Percentiles rank a stretch among this genome's conserved stretches.
phyloP scores from a whole-genome alignment of 1,140 invertebrate genomes.

The Drosophila equinoxialis region DNA sequence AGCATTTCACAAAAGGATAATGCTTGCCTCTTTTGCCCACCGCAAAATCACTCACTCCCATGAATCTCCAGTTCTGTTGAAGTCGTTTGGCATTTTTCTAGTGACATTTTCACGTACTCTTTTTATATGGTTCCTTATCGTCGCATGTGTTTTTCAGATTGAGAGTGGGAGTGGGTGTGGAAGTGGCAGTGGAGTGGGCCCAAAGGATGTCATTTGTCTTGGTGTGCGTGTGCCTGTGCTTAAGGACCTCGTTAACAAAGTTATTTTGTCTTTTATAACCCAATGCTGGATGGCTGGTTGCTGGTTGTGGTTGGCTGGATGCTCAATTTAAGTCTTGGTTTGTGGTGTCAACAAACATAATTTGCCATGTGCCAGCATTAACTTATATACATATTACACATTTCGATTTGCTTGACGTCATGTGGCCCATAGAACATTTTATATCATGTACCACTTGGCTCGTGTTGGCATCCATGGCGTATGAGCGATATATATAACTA shows the following conservation, averaged over 20 bases:
- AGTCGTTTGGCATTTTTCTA: slow-evolving; percentile 69
- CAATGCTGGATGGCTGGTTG: background rate
- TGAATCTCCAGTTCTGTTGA: slow-evolving; percentile 20
- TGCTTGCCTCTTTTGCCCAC: slow-evolving; percentile 34
- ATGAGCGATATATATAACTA: slow-evolving; percentile 53
- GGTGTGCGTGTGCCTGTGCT: slow-evolving; percentile 59
- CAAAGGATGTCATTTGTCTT: slow-evolving; percentile 39
- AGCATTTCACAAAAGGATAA: slow-evolving; percentile 77
- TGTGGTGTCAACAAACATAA: slow-evolving; percentile 68
- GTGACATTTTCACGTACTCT: slow-evolving; percentile 53
- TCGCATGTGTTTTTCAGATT: slow-evolving; percentile 3
- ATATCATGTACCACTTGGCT: slow-evolving; percentile 54
- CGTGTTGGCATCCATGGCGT: slow-evolving; percentile 70
- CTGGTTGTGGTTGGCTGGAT: slow-evolving; percentile 34
- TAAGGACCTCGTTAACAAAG: slow-evolving; percentile 82
- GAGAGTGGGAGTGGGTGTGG: background rate
- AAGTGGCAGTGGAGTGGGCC: background rate
- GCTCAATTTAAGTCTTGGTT: slow-evolving; percentile 37
- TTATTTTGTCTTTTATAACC: slow-evolving; percentile 81
- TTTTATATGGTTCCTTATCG: slow-evolving; percentile 23
- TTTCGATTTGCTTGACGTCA: slow-evolving; percentile 65
- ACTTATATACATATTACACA: slow-evolving; percentile 58
- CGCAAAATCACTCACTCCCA: background rate
- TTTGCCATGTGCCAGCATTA: slow-evolving; percentile 71
- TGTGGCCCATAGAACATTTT: slow-evolving; percentile 44